Evolutionary conservation across 2,113 vertebrate species (phyloP).

Genomic region (Platichthys stellatus): DNA sequence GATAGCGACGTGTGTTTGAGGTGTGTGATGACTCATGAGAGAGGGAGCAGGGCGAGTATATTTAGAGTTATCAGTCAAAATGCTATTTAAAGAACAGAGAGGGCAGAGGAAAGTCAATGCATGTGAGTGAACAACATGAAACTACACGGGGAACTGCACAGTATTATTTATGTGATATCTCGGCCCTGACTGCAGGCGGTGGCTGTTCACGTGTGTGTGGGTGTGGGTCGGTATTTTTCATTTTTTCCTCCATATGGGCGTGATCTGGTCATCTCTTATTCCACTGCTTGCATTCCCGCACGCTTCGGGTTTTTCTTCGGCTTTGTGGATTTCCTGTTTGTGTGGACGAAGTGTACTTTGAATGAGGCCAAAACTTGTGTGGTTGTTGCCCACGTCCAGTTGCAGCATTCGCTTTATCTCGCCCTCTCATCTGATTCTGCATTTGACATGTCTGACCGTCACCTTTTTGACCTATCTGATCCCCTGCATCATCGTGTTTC

Average conservation of each 20-base stretch:
- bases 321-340: slow-evolving; percentile 71
- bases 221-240: slow-evolving; percentile 34
- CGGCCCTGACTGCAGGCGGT: not conserved
- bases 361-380: slow-evolving; percentile 23
- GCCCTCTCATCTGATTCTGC: not conserved
- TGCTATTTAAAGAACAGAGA: slow-evolving; percentile 51
- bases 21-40: slow-evolving; percentile 28
- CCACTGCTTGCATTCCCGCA: slow-evolving; percentile 40
- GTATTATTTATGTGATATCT: not conserved
- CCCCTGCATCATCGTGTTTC: not conserved
- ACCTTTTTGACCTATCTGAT: not conserved
- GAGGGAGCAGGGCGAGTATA: slow-evolving; percentile 33
- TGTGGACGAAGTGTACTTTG: slow-evolving; percentile 58
- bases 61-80: slow-evolving; percentile 41
- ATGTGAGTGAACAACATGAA: slow-evolving; percentile 16
- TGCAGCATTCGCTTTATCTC: not conserved
- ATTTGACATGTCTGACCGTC: not conserved
- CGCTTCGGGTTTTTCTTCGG: slow-evolving; percentile 47
- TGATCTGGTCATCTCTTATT: slow-evolving; percentile 64
- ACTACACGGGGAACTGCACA: not conserved
- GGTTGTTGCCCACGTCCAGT: not conserved
- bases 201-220: slow-evolving; percentile 17
- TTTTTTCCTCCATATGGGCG: slow-evolving; percentile 42
- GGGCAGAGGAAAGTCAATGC: not conserved
- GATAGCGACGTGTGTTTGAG: slow-evolving; percentile 4